These are phyloP conservation scores for Glaucomys volans DNA, from an alignment of 2,113 vertebrate genomes.

Conservation along the genomic window DNA sequence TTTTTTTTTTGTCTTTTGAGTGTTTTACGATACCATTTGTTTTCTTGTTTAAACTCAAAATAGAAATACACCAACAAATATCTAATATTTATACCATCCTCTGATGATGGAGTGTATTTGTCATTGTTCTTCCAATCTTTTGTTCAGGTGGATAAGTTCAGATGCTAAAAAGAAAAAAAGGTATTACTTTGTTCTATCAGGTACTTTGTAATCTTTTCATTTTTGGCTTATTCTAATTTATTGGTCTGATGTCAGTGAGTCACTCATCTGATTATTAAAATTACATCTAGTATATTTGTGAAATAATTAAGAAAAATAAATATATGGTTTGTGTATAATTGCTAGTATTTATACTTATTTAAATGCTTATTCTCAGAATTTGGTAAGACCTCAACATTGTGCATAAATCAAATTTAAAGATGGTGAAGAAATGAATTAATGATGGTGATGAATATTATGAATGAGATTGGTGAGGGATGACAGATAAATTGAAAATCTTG, in stretches of 20 bases:
- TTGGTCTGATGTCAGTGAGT: not conserved
- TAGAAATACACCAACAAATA: too few species aligned
- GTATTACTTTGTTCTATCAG: not conserved
- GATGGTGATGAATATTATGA: not conserved
- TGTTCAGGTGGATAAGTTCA: too few species aligned
- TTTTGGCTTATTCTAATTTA: not conserved
- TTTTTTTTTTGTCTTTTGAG: too few species aligned
- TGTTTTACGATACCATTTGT: too few species aligned
- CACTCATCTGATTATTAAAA: not conserved
- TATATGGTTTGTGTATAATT: not conserved
- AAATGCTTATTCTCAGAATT: not conserved
- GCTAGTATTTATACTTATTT: not conserved
- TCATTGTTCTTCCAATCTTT: too few species aligned
- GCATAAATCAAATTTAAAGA: not conserved
- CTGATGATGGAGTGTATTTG: too few species aligned
- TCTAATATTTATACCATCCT: too few species aligned
- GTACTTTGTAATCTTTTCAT: not conserved
- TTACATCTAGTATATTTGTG: not conserved
- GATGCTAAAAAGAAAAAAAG: not conserved
- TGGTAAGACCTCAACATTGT: not conserved
- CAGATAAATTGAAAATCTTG: not conserved
- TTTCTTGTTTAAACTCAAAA: too few species aligned
- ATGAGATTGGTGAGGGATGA: not conserved
- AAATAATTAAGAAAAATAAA: not conserved
- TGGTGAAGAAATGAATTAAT: not conserved